Evolutionary conservation across 1,140 invertebrate species (phyloP).

Genomic region (Potamilus streckersoni): DNA sequence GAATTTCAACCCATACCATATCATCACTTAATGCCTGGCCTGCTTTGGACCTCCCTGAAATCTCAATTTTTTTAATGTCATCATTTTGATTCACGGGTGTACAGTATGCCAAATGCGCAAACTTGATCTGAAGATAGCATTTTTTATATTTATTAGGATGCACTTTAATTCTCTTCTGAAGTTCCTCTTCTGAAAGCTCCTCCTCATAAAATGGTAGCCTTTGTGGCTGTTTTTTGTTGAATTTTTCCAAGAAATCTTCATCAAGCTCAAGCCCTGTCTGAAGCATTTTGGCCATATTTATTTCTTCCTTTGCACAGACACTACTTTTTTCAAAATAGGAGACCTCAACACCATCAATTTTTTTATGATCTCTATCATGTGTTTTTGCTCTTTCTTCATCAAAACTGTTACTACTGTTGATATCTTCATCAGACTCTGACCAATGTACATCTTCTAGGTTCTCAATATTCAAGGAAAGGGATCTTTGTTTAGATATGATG

Average conservation of each 20-base stretch:
- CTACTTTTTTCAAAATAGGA: conserved; percentile 25
- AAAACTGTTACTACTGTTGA: too few relatives aligned
- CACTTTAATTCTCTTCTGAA: conserved; percentile 5
- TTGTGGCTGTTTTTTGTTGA: neutral
- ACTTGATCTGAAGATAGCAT: conserved; percentile 44
- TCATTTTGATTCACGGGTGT: conserved; percentile 26
- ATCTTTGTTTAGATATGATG: too few relatives aligned
- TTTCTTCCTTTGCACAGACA: neutral
- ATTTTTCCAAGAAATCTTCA: conserved; percentile 11
- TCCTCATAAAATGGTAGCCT: conserved; percentile 9
- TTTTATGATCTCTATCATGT: neutral
- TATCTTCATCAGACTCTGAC: too few relatives aligned
- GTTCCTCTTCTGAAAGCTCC: conserved; percentile 6
- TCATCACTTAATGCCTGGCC: conserved; percentile 55
- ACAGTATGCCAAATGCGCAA: conserved; percentile 36
- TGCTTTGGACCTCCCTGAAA: conserved; percentile 51
- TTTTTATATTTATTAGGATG: conserved; percentile 37
- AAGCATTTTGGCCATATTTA: conserved; percentile 3
- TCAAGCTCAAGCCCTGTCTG: conserved; percentile 11
- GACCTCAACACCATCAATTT: neutral
- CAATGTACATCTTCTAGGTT: too few relatives aligned
- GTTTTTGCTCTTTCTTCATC: too few relatives aligned
- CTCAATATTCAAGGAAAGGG: too few relatives aligned
- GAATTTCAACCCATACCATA: conserved; percentile 57
- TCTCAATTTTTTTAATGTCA: conserved; percentile 41